These are phyloP conservation scores for Spatulosminthurus flaviceps DNA, from an alignment of 2,888 invertebrate species.

Conservation along the genomic window DNA sequence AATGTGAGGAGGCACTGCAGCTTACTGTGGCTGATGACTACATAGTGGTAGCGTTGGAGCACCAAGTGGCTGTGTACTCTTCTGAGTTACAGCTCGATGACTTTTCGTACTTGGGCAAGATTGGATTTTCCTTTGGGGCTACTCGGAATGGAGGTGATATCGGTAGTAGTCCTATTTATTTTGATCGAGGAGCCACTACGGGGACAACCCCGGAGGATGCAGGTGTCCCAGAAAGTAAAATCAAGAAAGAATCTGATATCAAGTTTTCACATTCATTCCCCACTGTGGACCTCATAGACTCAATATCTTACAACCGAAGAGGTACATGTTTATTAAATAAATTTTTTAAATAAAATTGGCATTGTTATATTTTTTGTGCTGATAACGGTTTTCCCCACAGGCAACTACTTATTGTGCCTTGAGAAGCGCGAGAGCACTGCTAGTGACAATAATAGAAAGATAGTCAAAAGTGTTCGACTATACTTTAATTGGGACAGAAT, in stretches of 20 bases:
- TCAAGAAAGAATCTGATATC: slow-evolving; percentile 39
- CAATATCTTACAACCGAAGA: slow-evolving; percentile 74
- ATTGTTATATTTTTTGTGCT: slow-evolving; percentile 3
- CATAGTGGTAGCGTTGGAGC: slow-evolving; percentile 72
- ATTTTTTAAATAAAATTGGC: slow-evolving; percentile 32
- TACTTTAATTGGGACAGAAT: slow-evolving; percentile 79
- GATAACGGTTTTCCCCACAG: slow-evolving; percentile 66
- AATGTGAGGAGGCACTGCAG: slow-evolving; percentile 75
- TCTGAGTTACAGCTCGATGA: slow-evolving; percentile 31
- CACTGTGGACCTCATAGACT: slow-evolving; percentile 77
- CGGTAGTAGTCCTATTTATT: slow-evolving; percentile 35
- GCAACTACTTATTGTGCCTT: slow-evolving; percentile 75
- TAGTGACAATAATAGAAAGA: background rate
- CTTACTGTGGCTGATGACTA: slow-evolving; percentile 72
- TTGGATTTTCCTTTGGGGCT: background rate
- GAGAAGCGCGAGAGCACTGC: slow-evolving; percentile 66
- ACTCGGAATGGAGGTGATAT: slow-evolving; percentile 36
- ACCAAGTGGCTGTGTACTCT: slow-evolving; percentile 69
- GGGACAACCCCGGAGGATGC: background rate
- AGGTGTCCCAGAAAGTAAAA: background rate
- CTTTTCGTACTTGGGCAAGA: slow-evolving; percentile 18
- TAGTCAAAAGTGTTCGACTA: slow-evolving; percentile 70
- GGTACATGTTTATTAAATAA: slow-evolving; percentile 67
- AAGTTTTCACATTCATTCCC: slow-evolving; percentile 69
- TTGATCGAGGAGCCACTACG: background rate